phyloP scores from a whole-genome alignment of 2,113 vertebrate genomes.

The Lophochroa leadbeateri region DNA sequence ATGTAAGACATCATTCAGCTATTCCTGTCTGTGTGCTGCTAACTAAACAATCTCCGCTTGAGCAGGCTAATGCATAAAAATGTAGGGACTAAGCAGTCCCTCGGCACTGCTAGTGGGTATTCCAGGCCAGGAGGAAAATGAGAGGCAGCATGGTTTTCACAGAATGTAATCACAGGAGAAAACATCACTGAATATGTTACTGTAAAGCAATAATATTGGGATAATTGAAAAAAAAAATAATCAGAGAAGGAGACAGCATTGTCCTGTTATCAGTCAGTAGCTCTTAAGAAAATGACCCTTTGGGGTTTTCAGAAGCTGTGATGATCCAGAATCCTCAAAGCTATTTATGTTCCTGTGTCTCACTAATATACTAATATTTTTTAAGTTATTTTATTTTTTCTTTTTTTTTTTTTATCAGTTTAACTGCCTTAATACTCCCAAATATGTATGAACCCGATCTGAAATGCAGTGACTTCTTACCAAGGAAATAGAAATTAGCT shows the following conservation, averaged over 20 bases:
- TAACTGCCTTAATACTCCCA: background rate
- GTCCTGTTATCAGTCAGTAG: background rate
- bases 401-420: background rate
- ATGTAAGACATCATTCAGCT: constrained; percentile 10
- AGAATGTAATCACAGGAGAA: background rate
- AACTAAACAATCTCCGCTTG: constrained; percentile 6
- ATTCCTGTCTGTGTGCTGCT: constrained; percentile 7
- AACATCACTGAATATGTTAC: background rate
- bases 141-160: background rate
- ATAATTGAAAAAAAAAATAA: background rate
- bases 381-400: background rate
- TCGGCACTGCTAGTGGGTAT: background rate
- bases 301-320: background rate
- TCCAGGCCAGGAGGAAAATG: background rate
- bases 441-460: background rate
- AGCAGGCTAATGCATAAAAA: background rate
- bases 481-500: background rate
- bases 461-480: background rate
- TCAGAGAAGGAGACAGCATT: background rate
- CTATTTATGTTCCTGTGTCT: background rate
- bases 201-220: background rate
- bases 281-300: background rate
- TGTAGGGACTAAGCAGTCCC: background rate
- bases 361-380: background rate
- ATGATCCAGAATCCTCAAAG: background rate